These are phyloP conservation scores for Cyaniris semiargus DNA, from an alignment of 2,888 invertebrate genomes.

Conservation along the genomic window DNA sequence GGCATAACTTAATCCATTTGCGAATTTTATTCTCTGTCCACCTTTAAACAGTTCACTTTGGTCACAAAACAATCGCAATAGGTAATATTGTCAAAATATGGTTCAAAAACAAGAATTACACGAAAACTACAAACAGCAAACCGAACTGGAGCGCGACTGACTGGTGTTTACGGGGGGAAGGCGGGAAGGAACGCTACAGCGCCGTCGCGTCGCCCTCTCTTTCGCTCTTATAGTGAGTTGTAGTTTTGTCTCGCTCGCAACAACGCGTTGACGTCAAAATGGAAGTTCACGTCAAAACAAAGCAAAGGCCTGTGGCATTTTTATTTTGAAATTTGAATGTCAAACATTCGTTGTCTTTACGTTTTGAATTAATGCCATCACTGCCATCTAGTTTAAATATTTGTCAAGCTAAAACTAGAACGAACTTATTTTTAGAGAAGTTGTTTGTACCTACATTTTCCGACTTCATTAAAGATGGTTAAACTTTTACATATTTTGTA, in stretches of 20 bases:
- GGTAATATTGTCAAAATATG: slow-evolving; percentile 42
- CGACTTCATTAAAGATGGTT: neutral
- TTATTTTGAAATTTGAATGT: slow-evolving; percentile 57
- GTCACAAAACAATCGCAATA: slow-evolving; percentile 35
- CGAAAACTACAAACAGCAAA: slow-evolving; percentile 62
- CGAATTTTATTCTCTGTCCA: slow-evolving; percentile 44
- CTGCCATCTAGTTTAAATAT: slow-evolving; percentile 54
- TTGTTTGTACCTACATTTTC: neutral
- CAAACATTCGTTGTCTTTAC: slow-evolving; percentile 52
- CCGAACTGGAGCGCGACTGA: slow-evolving; percentile 71
- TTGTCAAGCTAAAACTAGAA: slow-evolving; percentile 33
- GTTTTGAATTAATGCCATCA: slow-evolving; percentile 57
- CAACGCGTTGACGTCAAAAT: slow-evolving; percentile 65
- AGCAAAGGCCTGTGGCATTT: slow-evolving; percentile 61
- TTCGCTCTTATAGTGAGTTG: slow-evolving; percentile 48
- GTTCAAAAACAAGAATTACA: slow-evolving; percentile 52
- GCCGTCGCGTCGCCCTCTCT: slow-evolving; percentile 66
- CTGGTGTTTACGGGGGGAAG: slow-evolving; percentile 61
- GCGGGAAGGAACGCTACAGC: slow-evolving; percentile 72
- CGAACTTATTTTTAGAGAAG: slow-evolving; percentile 33
- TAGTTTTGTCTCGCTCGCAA: slow-evolving; percentile 52
- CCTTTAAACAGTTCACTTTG: slow-evolving; percentile 34
- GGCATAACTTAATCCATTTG: slow-evolving; percentile 76
- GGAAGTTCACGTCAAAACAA: slow-evolving; percentile 73
- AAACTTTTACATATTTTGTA: neutral